Conservation (phyloP, 92 coral and sea anemone species). For the Phymanthus crucifer region DNA sequence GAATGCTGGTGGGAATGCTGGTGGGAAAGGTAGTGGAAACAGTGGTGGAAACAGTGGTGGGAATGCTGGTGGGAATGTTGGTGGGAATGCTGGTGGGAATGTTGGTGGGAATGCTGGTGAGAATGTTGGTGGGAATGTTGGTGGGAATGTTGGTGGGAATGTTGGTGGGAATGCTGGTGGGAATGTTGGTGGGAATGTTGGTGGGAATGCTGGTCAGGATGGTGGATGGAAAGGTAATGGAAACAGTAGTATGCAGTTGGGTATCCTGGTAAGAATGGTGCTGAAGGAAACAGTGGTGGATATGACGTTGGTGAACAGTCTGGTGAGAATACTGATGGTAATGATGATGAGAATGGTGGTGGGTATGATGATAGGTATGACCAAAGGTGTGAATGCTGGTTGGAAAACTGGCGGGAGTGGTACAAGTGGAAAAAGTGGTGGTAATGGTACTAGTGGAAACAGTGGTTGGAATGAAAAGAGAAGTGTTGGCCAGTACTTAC, state of each 20-base stretch:
- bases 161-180: not conserved
- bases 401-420: not conserved
- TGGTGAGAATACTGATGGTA: not conserved
- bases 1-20: not conserved
- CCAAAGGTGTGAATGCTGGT: not conserved
- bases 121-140: not conserved
- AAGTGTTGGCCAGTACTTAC: conserved; percentile 47
- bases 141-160: not conserved
- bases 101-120: not conserved
- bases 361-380: not conserved
- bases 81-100: not conserved
- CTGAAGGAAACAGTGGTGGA: not conserved
- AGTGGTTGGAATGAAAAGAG: not conserved
- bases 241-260: too few relatives aligned
- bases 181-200: not conserved
- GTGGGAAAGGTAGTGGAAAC: not conserved
- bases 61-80: not conserved
- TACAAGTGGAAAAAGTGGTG: not conserved
- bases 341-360: too few relatives aligned
- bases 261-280: not conserved
- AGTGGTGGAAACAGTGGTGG: not conserved
- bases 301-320: not conserved
- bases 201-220: not conserved
- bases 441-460: not conserved
- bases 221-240: too few relatives aligned